Evolutionary conservation across 2,113 vertebrate genomes (phyloP).

Genomic region (Procapra przewalskii): DNA sequence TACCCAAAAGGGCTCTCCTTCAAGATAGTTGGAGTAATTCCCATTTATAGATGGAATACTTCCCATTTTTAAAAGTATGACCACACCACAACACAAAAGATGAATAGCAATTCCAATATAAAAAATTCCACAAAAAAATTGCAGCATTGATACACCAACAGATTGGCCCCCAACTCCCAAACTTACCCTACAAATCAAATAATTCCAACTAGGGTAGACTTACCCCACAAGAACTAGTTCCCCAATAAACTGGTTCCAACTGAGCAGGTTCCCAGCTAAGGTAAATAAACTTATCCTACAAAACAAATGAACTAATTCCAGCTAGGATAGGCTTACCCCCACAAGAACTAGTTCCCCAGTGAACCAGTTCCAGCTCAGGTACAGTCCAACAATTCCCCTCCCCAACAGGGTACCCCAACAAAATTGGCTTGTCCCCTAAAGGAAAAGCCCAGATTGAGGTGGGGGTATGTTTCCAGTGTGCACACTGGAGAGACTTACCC

Average conservation of each 20-base stretch:
- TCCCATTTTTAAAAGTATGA: neutral
- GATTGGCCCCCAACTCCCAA: neutral
- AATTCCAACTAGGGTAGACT: neutral
- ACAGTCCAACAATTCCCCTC: neutral
- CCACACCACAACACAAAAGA: neutral
- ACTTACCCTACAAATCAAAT: neutral
- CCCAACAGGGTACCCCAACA: neutral
- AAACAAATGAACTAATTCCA: neutral
- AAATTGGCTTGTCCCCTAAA: neutral
- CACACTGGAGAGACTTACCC: neutral
- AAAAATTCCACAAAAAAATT: neutral
- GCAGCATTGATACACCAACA: neutral
- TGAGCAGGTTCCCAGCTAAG: neutral
- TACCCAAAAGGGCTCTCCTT: neutral
- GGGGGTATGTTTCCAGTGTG: neutral
- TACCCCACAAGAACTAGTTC: neutral
- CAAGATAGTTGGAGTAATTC: neutral
- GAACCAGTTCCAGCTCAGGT: neutral
- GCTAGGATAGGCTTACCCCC: neutral
- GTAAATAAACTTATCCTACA: neutral
- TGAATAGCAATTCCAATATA: neutral
- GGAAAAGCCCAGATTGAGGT: neutral
- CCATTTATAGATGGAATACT: neutral
- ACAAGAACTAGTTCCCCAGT: neutral
- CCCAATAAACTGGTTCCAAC: neutral